Evolutionary conservation across 2,797 vertebrate species (phyloP).

Genomic region (Channallabes apus): DNA sequence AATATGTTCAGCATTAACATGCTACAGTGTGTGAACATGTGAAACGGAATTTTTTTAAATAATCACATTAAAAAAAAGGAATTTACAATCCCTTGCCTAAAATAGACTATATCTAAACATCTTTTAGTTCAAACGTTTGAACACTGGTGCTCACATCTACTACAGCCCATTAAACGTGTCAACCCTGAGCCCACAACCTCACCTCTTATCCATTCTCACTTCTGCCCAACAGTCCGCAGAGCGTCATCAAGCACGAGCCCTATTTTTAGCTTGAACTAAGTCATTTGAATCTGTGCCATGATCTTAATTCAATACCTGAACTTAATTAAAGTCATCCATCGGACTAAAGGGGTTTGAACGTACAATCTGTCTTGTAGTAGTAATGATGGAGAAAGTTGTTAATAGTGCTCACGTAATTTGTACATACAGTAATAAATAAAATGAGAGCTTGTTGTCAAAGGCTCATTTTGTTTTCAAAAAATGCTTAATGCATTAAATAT

Average conservation of each 20-base stretch:
- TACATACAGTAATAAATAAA: conserved; percentile 38
- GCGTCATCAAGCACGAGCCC: conserved; percentile 57
- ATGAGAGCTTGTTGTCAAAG: conserved; percentile 17
- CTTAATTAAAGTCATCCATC: conserved; percentile 64
- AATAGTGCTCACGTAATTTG: conserved; percentile 45
- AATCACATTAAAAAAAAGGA: conserved; percentile 65
- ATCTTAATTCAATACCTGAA: conserved; percentile 71
- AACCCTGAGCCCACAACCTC: neutral
- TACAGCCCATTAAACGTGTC: neutral
- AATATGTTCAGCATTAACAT: conserved; percentile 72
- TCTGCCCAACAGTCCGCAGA: conserved; percentile 55
- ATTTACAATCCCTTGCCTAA: conserved; percentile 53
- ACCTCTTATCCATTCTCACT: conserved; percentile 52
- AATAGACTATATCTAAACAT: neutral
- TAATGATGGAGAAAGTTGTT: conserved; percentile 48
- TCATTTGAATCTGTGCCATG: conserved; percentile 64
- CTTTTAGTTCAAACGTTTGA: neutral
- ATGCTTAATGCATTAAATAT: neutral
- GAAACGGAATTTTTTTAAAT: conserved; percentile 67
- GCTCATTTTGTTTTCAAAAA: neutral
- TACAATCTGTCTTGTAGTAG: conserved; percentile 46
- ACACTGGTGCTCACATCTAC: neutral
- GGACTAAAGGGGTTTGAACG: conserved; percentile 58
- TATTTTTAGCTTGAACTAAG: conserved; percentile 66
- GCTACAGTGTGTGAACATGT: conserved; percentile 71